Evolutionary conservation across 2,797 vertebrate species (phyloP), one percentile per base, ranked within the genome.

Genomic region (Spinus pinus): DNA sequence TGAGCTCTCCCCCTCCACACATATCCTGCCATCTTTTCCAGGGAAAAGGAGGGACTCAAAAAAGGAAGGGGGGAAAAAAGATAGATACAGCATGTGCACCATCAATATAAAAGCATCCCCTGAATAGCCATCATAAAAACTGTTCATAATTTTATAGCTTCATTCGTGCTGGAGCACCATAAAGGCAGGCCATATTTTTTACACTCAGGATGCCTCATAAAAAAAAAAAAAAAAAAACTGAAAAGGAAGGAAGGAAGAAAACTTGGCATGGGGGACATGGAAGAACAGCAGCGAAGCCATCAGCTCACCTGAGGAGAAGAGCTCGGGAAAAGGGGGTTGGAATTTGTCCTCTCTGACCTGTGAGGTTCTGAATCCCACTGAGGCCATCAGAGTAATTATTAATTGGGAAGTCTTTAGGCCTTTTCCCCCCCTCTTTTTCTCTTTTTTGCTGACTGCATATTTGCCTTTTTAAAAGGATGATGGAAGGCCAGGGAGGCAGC

Each of bases 81-180:
- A 99, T 98, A 98, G 98, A 99, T 99, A 99, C 98, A 99, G 99
- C 98, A 98, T 99, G 98, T 97, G 97, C 98, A 99, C 99, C 99
- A 99, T 99, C 99, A 99, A 99, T 99, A 99, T 99, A 99, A 98
- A 99, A 99, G 99, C 99, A 99, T 99, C 99, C 98, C 98, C 98
- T 99, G 98, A 99, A 99, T 99, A 98, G 98, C 99, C 99, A 98
- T 99, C 99, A 99, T 99, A 99, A 99, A 99, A 99, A 99, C 98
- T 99, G 98, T 99, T 99, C 99, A 99, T 99, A 99, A 99, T 99
- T 99, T 99, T 99, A 99, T 99, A 98, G 99, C 99, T 99, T 99
- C 99, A 99, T 99, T 99, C 99, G 98, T 98, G 96, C 98, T 99
- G 99, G 98, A 99, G 98, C 97, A 98, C 98, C 98, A 99, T 99